These are phyloP conservation scores for Notarius quadriscutis DNA, from an alignment of 2,113 vertebrate species.

Conservation along the genomic window DNA sequence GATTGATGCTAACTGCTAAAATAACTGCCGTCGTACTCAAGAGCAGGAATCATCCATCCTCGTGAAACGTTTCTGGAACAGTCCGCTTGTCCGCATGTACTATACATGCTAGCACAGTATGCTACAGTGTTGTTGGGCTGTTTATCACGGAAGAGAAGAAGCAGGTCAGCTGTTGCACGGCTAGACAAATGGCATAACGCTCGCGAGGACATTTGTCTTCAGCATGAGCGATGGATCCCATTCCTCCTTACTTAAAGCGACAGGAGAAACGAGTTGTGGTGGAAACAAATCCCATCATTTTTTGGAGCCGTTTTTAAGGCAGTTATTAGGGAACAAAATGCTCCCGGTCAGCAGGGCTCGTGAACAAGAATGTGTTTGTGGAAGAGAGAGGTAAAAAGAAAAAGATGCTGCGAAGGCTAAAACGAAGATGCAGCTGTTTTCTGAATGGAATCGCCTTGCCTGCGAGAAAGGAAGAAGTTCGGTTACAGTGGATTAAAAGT, in stretches of 20 bases:
- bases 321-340: conserved; percentile 10
- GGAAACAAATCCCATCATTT: conserved; percentile 28
- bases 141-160: conserved; percentile 25
- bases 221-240: background rate
- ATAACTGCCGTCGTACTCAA: conserved; percentile 25
- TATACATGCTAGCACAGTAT: background rate
- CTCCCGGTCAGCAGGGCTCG: conserved; percentile 19
- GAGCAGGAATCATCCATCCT: background rate
- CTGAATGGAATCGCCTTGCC: background rate
- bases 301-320: conserved; percentile 32
- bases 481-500: conserved; percentile 33
- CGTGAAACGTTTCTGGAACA: background rate
- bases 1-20: conserved; percentile 20
- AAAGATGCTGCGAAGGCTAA: background rate
- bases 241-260: conserved; percentile 12
- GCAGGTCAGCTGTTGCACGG: conserved; percentile 4
- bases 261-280: background rate
- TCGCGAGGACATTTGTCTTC: conserved; percentile 22
- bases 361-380: background rate
- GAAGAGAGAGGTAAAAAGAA: background rate
- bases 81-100: background rate
- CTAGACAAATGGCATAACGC: conserved; percentile 2
- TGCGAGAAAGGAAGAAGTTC: conserved; percentile 1
- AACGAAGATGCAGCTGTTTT: conserved; percentile 20
- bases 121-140: conserved; percentile 6